Evolutionary conservation across 2,113 vertebrate species (phyloP).

Genomic region (Coturnix japonica): DNA sequence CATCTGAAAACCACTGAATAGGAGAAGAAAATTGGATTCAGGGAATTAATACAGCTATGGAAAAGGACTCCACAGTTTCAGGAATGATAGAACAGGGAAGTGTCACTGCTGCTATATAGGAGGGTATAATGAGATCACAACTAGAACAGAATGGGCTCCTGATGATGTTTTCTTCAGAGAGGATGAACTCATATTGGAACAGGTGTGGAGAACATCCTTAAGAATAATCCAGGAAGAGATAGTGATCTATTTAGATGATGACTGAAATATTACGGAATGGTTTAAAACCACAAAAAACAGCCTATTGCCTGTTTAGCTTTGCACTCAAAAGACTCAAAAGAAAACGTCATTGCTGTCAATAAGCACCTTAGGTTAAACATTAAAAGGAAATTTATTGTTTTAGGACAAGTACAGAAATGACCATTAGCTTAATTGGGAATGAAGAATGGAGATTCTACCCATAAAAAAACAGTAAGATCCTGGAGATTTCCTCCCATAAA

Average conservation of each 20-base stretch:
- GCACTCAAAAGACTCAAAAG: neutral
- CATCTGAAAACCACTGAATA: neutral
- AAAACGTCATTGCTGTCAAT: neutral
- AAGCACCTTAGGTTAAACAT: neutral
- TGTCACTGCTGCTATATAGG: neutral
- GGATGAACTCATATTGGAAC: neutral
- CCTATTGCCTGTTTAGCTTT: neutral
- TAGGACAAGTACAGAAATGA: neutral
- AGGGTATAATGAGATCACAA: neutral
- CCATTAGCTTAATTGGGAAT: neutral
- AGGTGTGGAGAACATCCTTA: neutral
- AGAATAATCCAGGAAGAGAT: neutral
- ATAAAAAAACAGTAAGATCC: neutral
- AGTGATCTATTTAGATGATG: neutral
- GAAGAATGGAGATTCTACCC: neutral
- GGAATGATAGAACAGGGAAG: neutral
- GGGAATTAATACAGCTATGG: neutral
- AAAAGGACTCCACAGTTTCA: neutral
- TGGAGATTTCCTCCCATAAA: neutral
- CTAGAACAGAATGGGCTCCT: neutral
- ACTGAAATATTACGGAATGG: accelerated
- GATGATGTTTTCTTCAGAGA: neutral
- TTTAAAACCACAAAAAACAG: neutral
- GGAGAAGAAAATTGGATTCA: neutral
- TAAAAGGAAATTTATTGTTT: neutral